Base-by-base conservation (phyloP, 2,797 vertebrate species). In the Emydoidea blandingii region DNA sequence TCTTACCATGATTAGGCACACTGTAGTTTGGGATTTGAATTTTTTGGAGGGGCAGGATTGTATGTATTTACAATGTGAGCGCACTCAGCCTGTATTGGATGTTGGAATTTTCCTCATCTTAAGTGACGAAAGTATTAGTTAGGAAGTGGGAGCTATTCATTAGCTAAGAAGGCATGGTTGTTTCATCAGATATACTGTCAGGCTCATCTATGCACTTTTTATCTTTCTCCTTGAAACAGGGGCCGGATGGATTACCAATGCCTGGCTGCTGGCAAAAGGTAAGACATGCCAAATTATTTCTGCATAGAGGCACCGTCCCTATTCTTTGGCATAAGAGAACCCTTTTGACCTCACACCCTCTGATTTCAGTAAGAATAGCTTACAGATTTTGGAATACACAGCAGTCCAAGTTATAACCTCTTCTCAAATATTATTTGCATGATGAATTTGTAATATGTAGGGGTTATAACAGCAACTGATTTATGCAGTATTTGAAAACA, bases 211-310 rank as follows among this genome's bases (percentile, higher is more conserved):
- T 91, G 16, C 1, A 12, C 0, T 56, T 59, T 65, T 72, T 89
- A 59, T 90, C 18, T 79, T 97, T 92, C 95, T 96, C 81, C 85
- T 96, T 94, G 87, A 47, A 98, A 98, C 98, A 99, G 99, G 99
- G 99, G 89, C 99, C 99, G 0, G 99, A 99, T 98, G 99, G 99
- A 98, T 98, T 99, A 98, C 99, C 99, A 85, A 99, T 99, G 99
- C 99, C 99, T 97, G 99, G 99, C 44, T 99, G 99, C 97, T 99
- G 99, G 99, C 99, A 99, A 98, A 99, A 99, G 99, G 99, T 99
- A 98, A 98, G 98, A 83, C 59, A 54, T 81, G 31, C 9, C 15
- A 41, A 92, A 57, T 79, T 86, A 91, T 91, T 85, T 54, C 68
- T 96, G 79, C 85, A 34, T 65, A 78, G 76, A 65, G 79, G n/a